Base-by-base conservation (phyloP, 2,888 invertebrate genomes). In the Eupithecia exiguata region DNA sequence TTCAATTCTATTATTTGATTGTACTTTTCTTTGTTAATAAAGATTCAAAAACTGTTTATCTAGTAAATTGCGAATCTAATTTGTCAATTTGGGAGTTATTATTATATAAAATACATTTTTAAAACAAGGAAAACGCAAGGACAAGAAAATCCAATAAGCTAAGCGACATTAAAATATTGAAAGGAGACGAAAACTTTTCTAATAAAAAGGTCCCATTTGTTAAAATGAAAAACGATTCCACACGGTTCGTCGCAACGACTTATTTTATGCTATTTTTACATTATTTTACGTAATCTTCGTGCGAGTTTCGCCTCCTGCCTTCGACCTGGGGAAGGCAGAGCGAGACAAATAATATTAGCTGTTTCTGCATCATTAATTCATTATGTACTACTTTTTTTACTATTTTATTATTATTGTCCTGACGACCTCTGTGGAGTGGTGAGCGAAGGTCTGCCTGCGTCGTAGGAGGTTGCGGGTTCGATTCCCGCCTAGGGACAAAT, bases 161-260 rank as follows among this genome's bases (percentile, higher is more conserved):
- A 77, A 68, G 74, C 75, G 83, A 84, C 86, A 84, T 87, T 88
- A 87, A 90, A 87, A 88, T 89, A 89, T 88, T 86, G 87, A 86
- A 87, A 87, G 84, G 84, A 84, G 85, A 83, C 86, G 82, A 83
- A 85, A 90, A 90, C 83, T 90, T 90, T 87, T 84, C 85, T 86
- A 89, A 89, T 90, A 90, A 90, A 89, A 90, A 86, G 82, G 84
- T 79, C 83, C 87, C 85, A 87, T 89, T 88, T 86, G 88, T 88
- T 86, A 87, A 87, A 88, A 89, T 87, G 86, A 88, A 87, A 87
- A 88, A 88, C 87, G 85, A 85, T 84, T 78, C 77, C 81, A 79
- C 79, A 84, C 65, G 65, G 70, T 69, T 78, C 79, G 76, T 63
- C 80, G 76, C 65, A 21, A 53, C 43, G 43, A 7, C 7, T 16